Base-by-base conservation (phyloP, 2,888 invertebrate species). In the Homarus gammarus region DNA sequence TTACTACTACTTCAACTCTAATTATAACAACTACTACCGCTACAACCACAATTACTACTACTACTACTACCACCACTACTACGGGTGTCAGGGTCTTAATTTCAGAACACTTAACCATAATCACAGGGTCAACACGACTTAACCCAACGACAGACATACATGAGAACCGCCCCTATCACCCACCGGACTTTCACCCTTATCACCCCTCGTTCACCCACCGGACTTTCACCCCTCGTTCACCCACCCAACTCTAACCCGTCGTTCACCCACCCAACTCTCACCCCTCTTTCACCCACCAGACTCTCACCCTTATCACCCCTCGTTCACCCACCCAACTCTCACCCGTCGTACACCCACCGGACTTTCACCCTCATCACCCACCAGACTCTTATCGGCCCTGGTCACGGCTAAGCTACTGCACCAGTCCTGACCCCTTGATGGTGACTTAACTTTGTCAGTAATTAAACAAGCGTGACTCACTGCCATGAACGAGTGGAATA, bases 361-460 rank as follows among this genome's bases (percentile, higher is more conserved):
- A n/a, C n/a, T n/a, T n/a, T n/a, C n/a, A n/a, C n/a, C n/a, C n/a
- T n/a, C n/a, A n/a, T n/a, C n/a, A n/a, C n/a, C n/a, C n/a, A n/a
- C n/a, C n/a, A n/a, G n/a, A n/a, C n/a, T n/a, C n/a, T n/a, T n/a
- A n/a, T n/a, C n/a, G n/a, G n/a, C n/a, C n/a, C 44, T 44, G 44
- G 12, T 44, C 6, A n/a, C n/a, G n/a, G n/a, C n/a, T n/a, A n/a
- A n/a, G n/a, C n/a, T n/a, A n/a, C n/a, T n/a, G n/a, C 64, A 64
- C 64, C 27, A 27, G n/a, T 64, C 64, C 2, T 64, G 27, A 27
- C 64, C 64, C 64, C 64, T 64, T n/a, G 27, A 64, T 64, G 64
- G 27, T 27, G 64, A 27, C 64, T 64, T n/a, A n/a, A 27, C n/a
- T 27, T 64, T 64, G 64, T 64, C 64, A 64, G 64, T 64, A 64